Percentiles rank a stretch among this genome's conserved stretches.
phyloP scores from a whole-genome alignment of 2,888 invertebrate species.

The Dynastes grantii region DNA sequence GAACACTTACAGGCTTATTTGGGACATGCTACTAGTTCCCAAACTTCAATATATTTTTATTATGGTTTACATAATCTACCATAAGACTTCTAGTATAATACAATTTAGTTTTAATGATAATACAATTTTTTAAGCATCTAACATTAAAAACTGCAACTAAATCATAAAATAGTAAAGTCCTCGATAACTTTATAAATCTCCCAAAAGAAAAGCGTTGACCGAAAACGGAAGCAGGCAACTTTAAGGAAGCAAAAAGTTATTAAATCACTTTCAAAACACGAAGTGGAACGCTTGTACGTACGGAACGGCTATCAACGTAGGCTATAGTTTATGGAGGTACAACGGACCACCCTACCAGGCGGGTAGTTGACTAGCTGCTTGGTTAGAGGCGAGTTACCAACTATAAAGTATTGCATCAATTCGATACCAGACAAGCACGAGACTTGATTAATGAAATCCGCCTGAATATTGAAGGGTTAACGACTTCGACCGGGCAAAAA shows the following conservation, averaged over 20 bases:
- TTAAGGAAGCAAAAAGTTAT: conserved; percentile 44
- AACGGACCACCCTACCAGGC: too few species aligned
- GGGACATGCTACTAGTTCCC: too few species aligned
- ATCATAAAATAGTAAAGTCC: conserved; percentile 62
- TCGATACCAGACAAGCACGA: conserved; percentile 52
- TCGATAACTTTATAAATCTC: conserved; percentile 63
- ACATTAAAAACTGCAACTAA: conserved; percentile 59
- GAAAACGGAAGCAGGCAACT: background rate
- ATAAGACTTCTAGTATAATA: too few species aligned
- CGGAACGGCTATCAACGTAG: conserved; percentile 3
- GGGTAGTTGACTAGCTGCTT: background rate
- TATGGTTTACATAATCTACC: too few species aligned
- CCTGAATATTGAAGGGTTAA: conserved; percentile 63
- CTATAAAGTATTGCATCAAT: conserved; percentile 55
- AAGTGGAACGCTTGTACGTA: background rate
- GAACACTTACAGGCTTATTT: too few species aligned
- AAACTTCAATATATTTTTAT: too few species aligned
- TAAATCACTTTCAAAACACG: conserved; percentile 40
- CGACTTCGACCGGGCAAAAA: conserved; percentile 59
- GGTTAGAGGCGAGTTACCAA: conserved; percentile 32
- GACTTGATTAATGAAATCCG: conserved; percentile 62
- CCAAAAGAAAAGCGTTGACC: background rate
- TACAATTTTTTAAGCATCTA: too few species aligned
- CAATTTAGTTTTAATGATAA: too few species aligned
- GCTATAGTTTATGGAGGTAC: conserved; percentile 36